These are phyloP conservation scores for Stichodactyla mertensii DNA, from an alignment of 64 coral and sea anemone species.

Conservation along the genomic window DNA sequence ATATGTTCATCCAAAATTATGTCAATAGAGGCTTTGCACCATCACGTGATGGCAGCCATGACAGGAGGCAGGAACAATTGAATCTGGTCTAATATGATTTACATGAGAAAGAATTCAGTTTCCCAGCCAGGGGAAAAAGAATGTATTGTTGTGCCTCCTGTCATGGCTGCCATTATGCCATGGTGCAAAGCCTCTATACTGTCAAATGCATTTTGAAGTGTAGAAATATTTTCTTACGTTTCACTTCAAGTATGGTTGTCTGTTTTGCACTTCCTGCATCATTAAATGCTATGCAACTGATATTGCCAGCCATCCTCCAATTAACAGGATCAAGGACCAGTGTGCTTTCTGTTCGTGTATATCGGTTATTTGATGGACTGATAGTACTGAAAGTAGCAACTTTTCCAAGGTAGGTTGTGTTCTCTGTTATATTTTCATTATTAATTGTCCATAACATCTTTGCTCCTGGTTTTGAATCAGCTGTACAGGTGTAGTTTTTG, in stretches of 20 bases:
- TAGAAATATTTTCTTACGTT: constrained; percentile 36
- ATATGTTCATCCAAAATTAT: no score
- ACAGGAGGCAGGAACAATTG: no score
- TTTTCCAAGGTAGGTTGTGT: not conserved
- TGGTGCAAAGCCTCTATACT: no score
- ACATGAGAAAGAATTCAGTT: no score
- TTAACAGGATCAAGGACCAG: constrained; percentile 25
- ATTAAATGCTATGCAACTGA: constrained; percentile 54
- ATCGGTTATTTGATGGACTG: constrained; percentile 11
- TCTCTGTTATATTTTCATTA: constrained; percentile 36
- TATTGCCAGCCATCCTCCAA: constrained; percentile 55
- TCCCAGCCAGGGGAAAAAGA: no score
- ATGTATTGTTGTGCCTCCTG: no score
- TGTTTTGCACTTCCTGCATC: constrained; percentile 24
- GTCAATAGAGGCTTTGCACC: no score
- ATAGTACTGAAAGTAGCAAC: not conserved
- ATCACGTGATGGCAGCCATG: no score
- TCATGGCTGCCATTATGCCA: no score
- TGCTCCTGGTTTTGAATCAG: constrained; percentile 45
- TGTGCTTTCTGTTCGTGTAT: not conserved
- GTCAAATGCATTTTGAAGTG: no score
- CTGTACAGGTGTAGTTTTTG: constrained; percentile 49
- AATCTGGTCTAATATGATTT: no score
- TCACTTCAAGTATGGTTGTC: constrained; percentile 26
- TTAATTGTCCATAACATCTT: constrained; percentile 35